phyloP scores from a whole-genome alignment of 2,113 vertebrate species.

The Archilochus colubris region DNA sequence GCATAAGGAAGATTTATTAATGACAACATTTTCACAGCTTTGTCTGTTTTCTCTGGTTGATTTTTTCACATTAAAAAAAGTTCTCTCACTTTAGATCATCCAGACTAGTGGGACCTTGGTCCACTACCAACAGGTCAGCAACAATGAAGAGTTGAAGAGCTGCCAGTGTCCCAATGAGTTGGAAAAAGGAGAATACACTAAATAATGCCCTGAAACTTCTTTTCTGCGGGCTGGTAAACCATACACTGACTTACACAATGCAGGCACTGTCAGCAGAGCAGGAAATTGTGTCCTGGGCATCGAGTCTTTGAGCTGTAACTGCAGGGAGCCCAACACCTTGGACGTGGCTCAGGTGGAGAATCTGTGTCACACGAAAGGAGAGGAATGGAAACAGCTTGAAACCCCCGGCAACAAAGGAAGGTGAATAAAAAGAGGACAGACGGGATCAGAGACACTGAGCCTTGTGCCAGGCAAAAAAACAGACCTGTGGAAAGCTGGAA shows the following conservation, averaged over 20 bases:
- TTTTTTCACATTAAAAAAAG: background rate
- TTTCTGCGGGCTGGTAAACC: background rate
- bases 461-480: conserved; percentile 12
- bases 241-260: background rate
- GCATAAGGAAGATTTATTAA: background rate
- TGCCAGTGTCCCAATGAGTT: background rate
- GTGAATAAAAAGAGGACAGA: conserved; percentile 50
- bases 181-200: background rate
- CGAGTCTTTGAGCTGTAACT: background rate
- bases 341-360: conserved; percentile 27
- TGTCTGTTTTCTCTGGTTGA: background rate
- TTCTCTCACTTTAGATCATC: background rate
- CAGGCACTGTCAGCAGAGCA: conserved; percentile 10
- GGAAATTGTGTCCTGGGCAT: background rate
- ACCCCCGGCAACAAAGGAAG: conserved; percentile 25
- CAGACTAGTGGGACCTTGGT: background rate
- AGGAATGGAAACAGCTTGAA: conserved; percentile 38
- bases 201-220: conserved; percentile 2
- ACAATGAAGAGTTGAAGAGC: background rate
- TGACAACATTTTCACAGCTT: background rate
- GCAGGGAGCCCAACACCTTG: conserved; percentile 56
- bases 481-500: conserved; percentile 21
- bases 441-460: background rate
- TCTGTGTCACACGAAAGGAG: conserved; percentile 21
- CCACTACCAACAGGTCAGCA: background rate